Conservation (phyloP, 30 jellyfish, hydroid and myxozoan species). For the Aurelia sp. region DNA sequence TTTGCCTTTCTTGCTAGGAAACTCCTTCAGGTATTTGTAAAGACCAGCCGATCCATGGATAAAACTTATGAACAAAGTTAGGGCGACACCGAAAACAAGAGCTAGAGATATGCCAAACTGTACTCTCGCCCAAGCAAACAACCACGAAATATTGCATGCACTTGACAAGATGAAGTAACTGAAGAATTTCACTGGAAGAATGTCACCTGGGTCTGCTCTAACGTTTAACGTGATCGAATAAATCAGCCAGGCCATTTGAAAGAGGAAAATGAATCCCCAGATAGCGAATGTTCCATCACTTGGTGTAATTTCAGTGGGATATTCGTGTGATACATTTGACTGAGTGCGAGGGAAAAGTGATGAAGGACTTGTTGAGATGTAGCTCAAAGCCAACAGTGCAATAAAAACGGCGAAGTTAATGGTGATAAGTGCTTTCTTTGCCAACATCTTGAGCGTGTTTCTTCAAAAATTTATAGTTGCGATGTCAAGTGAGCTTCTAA, state of each 20-base stretch:
- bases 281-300: slow-evolving; percentile 60
- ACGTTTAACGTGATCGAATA: slow-evolving; percentile 32
- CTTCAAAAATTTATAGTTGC: too few species aligned
- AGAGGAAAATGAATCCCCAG: slow-evolving; percentile 37
- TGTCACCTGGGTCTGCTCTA: slow-evolving; percentile 41
- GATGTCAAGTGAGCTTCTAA: too few species aligned
- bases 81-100: slow-evolving; percentile 37
- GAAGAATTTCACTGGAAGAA: slow-evolving; percentile 51
- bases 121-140: slow-evolving; percentile 66
- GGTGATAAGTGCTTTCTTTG: slow-evolving; percentile 31
- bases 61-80: slow-evolving; percentile 36
- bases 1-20: slow-evolving; percentile 31
- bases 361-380: slow-evolving; percentile 27
- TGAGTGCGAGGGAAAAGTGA: slow-evolving; percentile 47
- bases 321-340: slow-evolving; percentile 20
- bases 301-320: slow-evolving; percentile 55
- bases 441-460: background rate
- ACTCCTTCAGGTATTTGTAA: slow-evolving; percentile 31
- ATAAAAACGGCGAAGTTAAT: slow-evolving; percentile 16
- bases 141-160: slow-evolving; percentile 52
- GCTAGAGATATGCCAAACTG: slow-evolving; percentile 50
- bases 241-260: slow-evolving; percentile 36
- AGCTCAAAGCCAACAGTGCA: slow-evolving; percentile 36
- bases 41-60: slow-evolving; percentile 44
- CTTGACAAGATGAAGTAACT: slow-evolving; percentile 39